Percentiles rank a stretch among this genome's conserved stretches.
Conservation (phyloP, 2,797 vertebrate species). For the Etheostoma perlongum region DNA sequence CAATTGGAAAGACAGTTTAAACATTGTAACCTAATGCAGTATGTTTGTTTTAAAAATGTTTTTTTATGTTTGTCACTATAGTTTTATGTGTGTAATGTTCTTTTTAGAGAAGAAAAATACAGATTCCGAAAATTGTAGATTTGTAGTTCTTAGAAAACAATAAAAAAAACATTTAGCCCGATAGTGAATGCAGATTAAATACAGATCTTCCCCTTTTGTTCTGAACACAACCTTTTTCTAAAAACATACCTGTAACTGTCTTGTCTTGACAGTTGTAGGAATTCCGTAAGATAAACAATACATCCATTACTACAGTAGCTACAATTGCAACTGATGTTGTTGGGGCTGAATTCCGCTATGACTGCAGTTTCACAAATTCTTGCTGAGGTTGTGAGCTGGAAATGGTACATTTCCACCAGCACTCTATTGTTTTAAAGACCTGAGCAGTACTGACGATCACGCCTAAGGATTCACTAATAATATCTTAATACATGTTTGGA, state of each 20-base stretch:
- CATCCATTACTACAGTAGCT: not conserved
- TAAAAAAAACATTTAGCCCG: not conserved
- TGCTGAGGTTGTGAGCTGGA: constrained; percentile 63
- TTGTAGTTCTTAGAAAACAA: constrained; percentile 15
- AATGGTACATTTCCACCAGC: constrained; percentile 14
- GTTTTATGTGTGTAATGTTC: constrained; percentile 20
- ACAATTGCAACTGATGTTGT: not conserved
- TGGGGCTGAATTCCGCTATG: not conserved
- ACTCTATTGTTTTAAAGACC: constrained; percentile 13
- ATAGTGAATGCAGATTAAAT: constrained; percentile 1
- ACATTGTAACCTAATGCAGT: constrained; percentile 34
- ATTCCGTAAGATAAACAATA: not conserved
- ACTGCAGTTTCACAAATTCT: constrained; percentile 19
- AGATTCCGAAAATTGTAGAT: constrained; percentile 17
- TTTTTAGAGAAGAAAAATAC: constrained; percentile 19
- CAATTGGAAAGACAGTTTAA: constrained; percentile 58
- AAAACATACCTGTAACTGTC: constrained; percentile 13
- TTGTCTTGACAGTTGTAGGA: not conserved
- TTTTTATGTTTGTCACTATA: constrained; percentile 31
- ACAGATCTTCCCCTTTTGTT: not conserved
- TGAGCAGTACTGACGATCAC: constrained; percentile 31
- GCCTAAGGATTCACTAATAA: constrained; percentile 10
- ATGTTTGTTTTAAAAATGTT: constrained; percentile 50
- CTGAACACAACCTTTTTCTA: constrained; percentile 2
- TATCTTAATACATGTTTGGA: not conserved